Conservation (phyloP, 1,140 invertebrate genomes). For the Amyelois transitella region DNA sequence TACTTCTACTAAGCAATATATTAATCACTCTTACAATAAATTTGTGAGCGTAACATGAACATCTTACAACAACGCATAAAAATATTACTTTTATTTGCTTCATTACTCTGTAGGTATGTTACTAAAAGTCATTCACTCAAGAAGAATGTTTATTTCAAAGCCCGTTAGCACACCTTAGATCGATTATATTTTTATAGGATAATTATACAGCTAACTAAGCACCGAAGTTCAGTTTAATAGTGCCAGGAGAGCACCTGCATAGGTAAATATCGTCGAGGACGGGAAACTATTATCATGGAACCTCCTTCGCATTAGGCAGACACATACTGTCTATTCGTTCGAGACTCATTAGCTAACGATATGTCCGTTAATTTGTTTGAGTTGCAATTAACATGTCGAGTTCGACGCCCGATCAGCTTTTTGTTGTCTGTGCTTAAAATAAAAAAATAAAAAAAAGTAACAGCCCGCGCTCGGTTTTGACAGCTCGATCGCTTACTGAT, state of each 20-base stretch:
- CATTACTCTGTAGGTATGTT: no score
- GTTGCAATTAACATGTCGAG: conserved; percentile 54
- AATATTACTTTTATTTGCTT: no score
- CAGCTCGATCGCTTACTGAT: conserved; percentile 29
- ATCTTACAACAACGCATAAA: no score
- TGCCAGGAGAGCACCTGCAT: background rate
- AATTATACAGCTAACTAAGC: background rate
- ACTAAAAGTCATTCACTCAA: background rate
- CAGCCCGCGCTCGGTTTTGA: conserved; percentile 32
- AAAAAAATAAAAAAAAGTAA: conserved; percentile 28
- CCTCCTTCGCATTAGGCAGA: background rate
- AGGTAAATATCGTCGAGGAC: background rate
- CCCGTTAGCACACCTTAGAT: background rate
- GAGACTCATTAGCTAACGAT: conserved; percentile 49
- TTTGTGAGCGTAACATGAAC: no score
- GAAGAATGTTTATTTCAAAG: background rate
- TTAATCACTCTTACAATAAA: no score
- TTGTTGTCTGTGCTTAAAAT: conserved; percentile 25
- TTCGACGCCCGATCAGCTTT: conserved; percentile 30
- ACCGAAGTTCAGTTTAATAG: background rate
- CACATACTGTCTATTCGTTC: conserved; percentile 19
- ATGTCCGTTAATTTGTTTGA: conserved; percentile 56
- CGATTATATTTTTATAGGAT: background rate
- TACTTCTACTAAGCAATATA: no score
- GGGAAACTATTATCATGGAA: background rate